Percentiles rank a stretch among this genome's conserved stretches.
phyloP scores from a whole-genome alignment of 1,140 invertebrate species.

The Calosoma granatense region DNA sequence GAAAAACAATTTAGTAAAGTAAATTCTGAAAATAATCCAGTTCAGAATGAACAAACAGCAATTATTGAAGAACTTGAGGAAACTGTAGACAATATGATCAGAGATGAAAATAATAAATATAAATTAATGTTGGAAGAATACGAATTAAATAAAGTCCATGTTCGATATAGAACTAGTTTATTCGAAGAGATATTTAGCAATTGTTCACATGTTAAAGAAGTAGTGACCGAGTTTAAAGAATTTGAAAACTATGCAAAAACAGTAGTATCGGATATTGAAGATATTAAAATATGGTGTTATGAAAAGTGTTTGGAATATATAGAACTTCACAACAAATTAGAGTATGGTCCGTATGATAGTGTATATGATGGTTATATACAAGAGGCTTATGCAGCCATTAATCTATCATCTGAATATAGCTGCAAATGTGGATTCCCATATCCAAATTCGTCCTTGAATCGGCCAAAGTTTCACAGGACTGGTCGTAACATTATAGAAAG shows the following conservation, averaged over 20 bases:
- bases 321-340: conserved; percentile 9
- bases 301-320: conserved; percentile 23
- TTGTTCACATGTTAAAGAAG: conserved; percentile 10
- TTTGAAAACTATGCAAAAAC: conserved; percentile 21
- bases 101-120: conserved; percentile 5
- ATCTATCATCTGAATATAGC: conserved; percentile 14
- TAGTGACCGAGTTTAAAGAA: conserved; percentile 11
- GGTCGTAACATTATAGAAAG: conserved; percentile 12
- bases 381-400: conserved; percentile 20
- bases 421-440: conserved; percentile 29
- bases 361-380: conserved; percentile 19
- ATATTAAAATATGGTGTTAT: conserved; percentile 24
- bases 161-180: conserved; percentile 15
- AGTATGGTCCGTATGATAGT: too few relatives aligned
- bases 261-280: too few relatives aligned
- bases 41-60: too few relatives aligned
- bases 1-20: conserved; percentile 12
- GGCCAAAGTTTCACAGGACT: conserved; percentile 21
- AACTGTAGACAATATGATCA: too few relatives aligned
- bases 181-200: conserved; percentile 11
- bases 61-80: too few relatives aligned
- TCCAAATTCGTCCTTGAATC: conserved; percentile 20
- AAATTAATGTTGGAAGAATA: neutral
- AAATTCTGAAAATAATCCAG: too few relatives aligned
- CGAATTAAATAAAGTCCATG: conserved; percentile 10